Evolutionary conservation across 53 echinoderm and acorn worm genomes (phyloP), one percentile per base, ranked within the genome.

Genomic region (Zoroaster sp.): DNA sequence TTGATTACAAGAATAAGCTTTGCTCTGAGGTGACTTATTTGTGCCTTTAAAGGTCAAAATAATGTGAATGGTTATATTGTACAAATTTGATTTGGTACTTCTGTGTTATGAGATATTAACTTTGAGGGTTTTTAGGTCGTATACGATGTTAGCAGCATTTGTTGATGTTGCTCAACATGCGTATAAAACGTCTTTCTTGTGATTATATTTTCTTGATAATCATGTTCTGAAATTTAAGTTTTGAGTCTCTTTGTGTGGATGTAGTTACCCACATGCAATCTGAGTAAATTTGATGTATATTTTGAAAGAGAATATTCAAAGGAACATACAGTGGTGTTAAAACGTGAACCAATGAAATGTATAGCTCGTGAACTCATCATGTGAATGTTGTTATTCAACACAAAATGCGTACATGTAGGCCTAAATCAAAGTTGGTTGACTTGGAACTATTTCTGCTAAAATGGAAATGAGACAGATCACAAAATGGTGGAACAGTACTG

Each of bases 161-260:
- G 76, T 46, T n/a, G 65, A 12, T 40, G 17, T 47, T 75, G 75
- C 75, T 67, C 31, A 66, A 39, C 8, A 66, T 66, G 25, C 42
- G 8, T 82, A 67, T 66, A 66, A 82, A 67, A 34, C 67, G 82
- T 82, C 82, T 82, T 82, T 82, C 82, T 41, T 39, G 66, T 82
- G 40, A 34, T 35, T 34, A 46, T 76, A 51, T 76, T 76, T 14
- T 76, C 13, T 70, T 39, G 23, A 74, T 41, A 43, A 42, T 40
- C 44, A 46, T 21, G 15, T 82, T 82, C 68, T 82, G 68, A 82
- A 68, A 67, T 82, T 66, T 67, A 65, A 42, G 45, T 82, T 82
- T 67, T 82, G 18, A 66, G 82, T 67, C 14, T 76, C 8, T 28
- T 33, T 32, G 17, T 34, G 76, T 49, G 46, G 45, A 33, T 47